phyloP scores from a whole-genome alignment of 2,888 invertebrate species.

The Biston betularia region DNA sequence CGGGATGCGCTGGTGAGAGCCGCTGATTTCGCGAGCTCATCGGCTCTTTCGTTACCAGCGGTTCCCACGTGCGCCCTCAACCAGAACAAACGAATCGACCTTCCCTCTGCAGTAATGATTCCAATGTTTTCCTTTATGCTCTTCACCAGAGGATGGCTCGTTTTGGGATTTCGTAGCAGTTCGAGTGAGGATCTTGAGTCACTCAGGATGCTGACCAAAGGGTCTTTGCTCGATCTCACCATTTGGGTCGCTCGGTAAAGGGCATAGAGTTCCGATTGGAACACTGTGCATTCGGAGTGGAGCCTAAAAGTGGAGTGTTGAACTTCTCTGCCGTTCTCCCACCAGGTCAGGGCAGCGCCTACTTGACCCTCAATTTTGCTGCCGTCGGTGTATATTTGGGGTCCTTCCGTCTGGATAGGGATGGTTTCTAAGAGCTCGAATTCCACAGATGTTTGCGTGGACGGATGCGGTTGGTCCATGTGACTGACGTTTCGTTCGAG shows the following conservation, averaged over 20 bases:
- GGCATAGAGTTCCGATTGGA: neutral
- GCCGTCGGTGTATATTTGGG: too few species aligned
- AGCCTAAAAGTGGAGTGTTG: too few species aligned
- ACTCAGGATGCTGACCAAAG: neutral
- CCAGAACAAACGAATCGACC: constrained; percentile 1
- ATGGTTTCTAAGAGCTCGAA: too few species aligned
- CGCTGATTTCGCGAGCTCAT: neutral
- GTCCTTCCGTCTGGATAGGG: too few species aligned
- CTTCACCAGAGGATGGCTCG: constrained; percentile 1
- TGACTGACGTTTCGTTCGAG: too few species aligned
- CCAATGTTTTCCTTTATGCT: neutral
- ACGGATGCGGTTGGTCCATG: too few species aligned
- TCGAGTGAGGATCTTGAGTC: constrained; percentile 6
- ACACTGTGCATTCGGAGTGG: neutral
- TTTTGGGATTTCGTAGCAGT: neutral
- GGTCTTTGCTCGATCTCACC: neutral
- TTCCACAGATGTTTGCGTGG: too few species aligned
- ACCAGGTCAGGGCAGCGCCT: too few species aligned
- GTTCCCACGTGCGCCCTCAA: neutral
- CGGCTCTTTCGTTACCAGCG: neutral
- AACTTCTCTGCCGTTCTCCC: too few species aligned
- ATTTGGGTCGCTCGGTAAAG: neutral
- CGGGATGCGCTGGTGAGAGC: neutral
- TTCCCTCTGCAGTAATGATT: neutral
- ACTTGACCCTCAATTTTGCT: too few species aligned